Evolutionary conservation across 2,113 vertebrate genomes (phyloP).

Genomic region (Helogale parvula): DNA sequence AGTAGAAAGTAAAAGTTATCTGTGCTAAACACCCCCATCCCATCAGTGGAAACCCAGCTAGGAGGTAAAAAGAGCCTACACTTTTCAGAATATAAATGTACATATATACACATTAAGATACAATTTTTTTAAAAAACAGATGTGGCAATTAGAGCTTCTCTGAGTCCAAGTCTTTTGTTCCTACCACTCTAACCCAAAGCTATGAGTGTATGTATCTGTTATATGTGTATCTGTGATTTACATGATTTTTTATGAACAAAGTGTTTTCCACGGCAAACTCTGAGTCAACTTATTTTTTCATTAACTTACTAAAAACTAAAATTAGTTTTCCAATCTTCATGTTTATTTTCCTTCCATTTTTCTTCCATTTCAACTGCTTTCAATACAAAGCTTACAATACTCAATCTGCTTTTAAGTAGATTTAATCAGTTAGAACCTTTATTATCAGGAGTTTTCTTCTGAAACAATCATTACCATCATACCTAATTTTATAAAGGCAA

Average conservation of each 20-base stretch:
- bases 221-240: background rate
- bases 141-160: background rate
- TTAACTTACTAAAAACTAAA: background rate
- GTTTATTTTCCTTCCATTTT: background rate
- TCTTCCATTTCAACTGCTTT: background rate
- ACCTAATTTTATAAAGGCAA: background rate
- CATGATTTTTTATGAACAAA: slow-evolving; percentile 11
- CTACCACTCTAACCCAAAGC: background rate
- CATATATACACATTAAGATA: background rate
- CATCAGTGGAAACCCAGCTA: background rate
- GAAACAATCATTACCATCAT: background rate
- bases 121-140: background rate
- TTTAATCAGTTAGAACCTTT: background rate
- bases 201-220: background rate
- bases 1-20: background rate
- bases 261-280: background rate
- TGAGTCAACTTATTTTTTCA: background rate
- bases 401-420: background rate
- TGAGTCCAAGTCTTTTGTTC: background rate
- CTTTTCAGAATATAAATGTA: background rate
- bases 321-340: background rate
- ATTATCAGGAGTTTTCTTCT: background rate
- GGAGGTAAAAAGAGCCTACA: background rate
- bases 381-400: background rate
- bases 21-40: background rate